phyloP scores from a whole-genome alignment of 2,888 invertebrate species.

The Dascillus cervinus region DNA sequence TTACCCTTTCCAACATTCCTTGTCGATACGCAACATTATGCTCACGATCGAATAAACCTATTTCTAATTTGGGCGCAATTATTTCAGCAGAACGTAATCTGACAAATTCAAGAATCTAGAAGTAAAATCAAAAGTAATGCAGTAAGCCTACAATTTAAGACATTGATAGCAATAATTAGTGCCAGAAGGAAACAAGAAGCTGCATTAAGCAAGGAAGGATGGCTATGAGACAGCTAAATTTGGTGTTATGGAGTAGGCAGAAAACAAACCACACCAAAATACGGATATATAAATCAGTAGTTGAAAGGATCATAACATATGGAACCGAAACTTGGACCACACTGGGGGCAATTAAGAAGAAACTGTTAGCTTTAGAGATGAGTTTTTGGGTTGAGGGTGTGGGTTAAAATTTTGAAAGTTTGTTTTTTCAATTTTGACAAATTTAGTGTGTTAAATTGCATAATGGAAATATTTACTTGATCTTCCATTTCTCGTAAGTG shows the following conservation, averaged over 20 bases:
- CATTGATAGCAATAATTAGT: too few species aligned
- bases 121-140: constrained; percentile 3
- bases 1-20: constrained; percentile 45
- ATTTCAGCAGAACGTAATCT: constrained; percentile 43
- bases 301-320: not conserved
- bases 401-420: not conserved
- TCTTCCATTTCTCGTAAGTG: constrained; percentile 47
- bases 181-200: too few species aligned
- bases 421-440: too few species aligned
- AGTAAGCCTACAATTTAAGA: not conserved
- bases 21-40: constrained; percentile 46
- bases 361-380: too few species aligned
- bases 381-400: not conserved
- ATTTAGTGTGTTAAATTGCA: too few species aligned
- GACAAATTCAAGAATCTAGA: constrained; percentile 42
- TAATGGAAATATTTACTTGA: constrained; percentile 33
- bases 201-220: too few species aligned
- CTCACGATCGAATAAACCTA: constrained; percentile 50
- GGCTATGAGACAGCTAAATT: not conserved
- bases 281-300: not conserved
- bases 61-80: constrained; percentile 42
- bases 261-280: not conserved
- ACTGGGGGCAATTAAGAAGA: not conserved
- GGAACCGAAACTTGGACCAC: not conserved
- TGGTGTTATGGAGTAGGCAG: not conserved